Evolutionary conservation across 2,888 invertebrate genomes (phyloP), one percentile per base, ranked within the genome.

Genomic region (Drosophila meridiana): DNA sequence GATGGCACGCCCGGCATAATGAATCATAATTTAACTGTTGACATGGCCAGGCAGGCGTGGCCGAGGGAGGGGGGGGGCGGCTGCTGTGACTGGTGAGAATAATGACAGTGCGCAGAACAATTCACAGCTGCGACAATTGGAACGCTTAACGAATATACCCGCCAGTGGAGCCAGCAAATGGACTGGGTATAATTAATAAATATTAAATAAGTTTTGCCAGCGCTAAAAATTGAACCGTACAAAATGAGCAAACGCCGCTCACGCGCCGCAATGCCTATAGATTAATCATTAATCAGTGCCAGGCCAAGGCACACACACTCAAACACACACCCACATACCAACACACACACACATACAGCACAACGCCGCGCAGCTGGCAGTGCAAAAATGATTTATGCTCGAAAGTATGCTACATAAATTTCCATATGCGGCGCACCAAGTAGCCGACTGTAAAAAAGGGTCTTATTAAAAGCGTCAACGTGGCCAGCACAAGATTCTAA

Each of bases 1-100:
- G 78, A 52, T 71, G 71, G 67, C 71, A 71, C 65, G 80, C 72
- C 65, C 62, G 47, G 73, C 76, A 76, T 82, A 82, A 80, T 79
- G 80, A 79, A 80, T 80, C 80, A 80, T 78, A 79, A 80, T 82
- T 80, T 79, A 56, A 80, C 80, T 82, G 80, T 80, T 82, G 83
- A 79, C 83, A 80, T 73, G 69, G 38, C 80, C 67, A 61, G 53
- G n/a, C 69, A 50, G 9, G 28, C 40, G 28, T 47, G 9, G 20
- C 20, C 20, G 38, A 26, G 47, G 20, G 7, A n/a, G 26, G 13
- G 43, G 40, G 40, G 40, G 6, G 3, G 7, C n/a, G 7, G 2
- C n/a, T n/a, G 11, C 1, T 28, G 7, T 7, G 45, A 5, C 11
- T 45, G 26, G 26, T 53, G 34, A 45, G n/a, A 11, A n/a, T 63